Evolutionary conservation across 1,140 invertebrate species (phyloP).

Genomic region (Platorchestia sp.): DNA sequence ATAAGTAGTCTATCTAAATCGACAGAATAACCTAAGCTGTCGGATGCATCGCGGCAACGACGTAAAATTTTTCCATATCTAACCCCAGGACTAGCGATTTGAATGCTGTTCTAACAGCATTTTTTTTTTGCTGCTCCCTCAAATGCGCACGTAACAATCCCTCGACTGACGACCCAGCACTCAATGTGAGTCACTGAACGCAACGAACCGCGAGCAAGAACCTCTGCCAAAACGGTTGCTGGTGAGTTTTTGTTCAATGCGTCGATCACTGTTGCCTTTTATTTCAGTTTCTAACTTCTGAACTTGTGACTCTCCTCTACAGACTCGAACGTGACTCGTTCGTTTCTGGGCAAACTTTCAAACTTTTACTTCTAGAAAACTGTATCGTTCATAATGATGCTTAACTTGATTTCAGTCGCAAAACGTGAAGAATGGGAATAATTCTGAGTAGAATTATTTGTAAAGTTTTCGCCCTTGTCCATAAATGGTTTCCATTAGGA

Average conservation of each 20-base stretch:
- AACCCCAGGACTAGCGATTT: too few relatives aligned
- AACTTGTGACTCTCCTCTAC: neutral
- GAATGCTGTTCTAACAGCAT: too few relatives aligned
- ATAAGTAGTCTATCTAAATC: too few relatives aligned
- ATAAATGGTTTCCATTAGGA: neutral
- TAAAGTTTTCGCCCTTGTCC: neutral
- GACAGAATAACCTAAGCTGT: too few relatives aligned
- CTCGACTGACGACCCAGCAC: neutral
- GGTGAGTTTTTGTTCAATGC: neutral
- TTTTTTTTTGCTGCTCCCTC: too few relatives aligned
- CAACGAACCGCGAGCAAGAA: neutral
- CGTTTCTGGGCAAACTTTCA: neutral
- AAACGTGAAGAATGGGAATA: neutral
- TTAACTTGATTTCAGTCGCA: neutral
- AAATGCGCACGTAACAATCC: neutral
- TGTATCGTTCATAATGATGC: neutral
- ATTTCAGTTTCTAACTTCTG: neutral
- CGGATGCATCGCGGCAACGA: too few relatives aligned
- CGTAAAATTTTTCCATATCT: too few relatives aligned
- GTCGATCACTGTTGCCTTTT: neutral
- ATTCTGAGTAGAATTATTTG: neutral
- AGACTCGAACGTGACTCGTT: neutral
- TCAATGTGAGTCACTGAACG: neutral
- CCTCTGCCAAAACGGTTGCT: neutral
- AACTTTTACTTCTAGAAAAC: neutral